Base-by-base conservation (phyloP, 2,888 invertebrate species). In the Noctua janthina region DNA sequence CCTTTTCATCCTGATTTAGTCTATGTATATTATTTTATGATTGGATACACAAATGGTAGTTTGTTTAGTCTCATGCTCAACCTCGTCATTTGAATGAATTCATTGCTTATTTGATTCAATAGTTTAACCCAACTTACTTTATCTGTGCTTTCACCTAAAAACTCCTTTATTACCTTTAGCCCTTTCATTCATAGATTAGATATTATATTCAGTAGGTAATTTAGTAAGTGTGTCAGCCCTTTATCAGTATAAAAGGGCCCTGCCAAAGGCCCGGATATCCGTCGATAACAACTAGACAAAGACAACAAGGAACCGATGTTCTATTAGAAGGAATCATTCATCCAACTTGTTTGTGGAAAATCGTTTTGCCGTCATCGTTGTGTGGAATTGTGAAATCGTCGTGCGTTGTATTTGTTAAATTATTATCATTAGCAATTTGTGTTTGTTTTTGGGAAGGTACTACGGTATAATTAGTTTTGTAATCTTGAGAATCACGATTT, bases 261-360 rank as follows among this genome's bases (percentile, higher is more conserved):
- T 74, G 82, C 74, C 77, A 76, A 89, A 90, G 89, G 87, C 83
- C 88, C 90, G 92, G 92, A 92, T 88, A 86, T 92, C 92, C 92
- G 89, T 66, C 86, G 92, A 91, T 91, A 92, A 87, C 87, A 82
- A 81, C 75, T 86, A 86, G 87, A 89, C 90, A 91, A 86, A 89
- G 83, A 80, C 64, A 73, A 79, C 81, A 84, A 87, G 83, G 71
- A 87, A 85, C 77, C 82, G 66, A 81, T 84, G 69, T 74, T 83
- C 86, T 83, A 86, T 80, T 86, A 71, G 59, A 80, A 83, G 78
- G 10, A 59, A 76, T 8, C 70, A 79, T 74, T 79, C 29, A 77
- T 79, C 66, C 66, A 64, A 74, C 29, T 10, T 46, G 70, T 35
- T 39, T 23, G 35, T 70, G 56, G 59, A 74, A 79, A 74, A 82